Evolutionary conservation across 2,888 invertebrate genomes (phyloP), one percentile per base, ranked within the genome.

Genomic region (Lordiphosa fenestrarum): DNA sequence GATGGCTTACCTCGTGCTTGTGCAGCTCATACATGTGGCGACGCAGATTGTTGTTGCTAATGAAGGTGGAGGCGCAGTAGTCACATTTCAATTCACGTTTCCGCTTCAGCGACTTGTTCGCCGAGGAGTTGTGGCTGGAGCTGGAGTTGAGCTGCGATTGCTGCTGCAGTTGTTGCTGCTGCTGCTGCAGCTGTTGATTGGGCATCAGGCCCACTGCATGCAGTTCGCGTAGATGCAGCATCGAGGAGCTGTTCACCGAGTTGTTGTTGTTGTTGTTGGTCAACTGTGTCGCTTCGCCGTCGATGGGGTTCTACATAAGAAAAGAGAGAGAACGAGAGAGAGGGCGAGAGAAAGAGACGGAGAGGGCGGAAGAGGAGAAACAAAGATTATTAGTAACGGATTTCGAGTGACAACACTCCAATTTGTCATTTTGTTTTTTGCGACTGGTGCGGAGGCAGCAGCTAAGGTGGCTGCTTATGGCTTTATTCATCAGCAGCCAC

Each of bases 21-120:
- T 90, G 90, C 66, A 90, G 75, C 60, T 90, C 90, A 30, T 86
- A 87, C 64, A 90, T 86, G 64, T 90, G 90, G 10, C 90, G 87
- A 3, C 89, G 86, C 53, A 90, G 82, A 60, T 90, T 90, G 64
- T 89, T 90, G 60, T 88, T 86, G 66, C 88, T 89, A n/a, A 89
- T 88, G 73, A 90, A 90, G 30, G 88, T 88, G 51, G 89, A 88
- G 51, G 87, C 85, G 71, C 90, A 90, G 61, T 88, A 89, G 40
- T 89, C 88, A 61, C 90, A 90, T 56, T 88, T 87, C 37, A 88
- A 78, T 76, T 88, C 88, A 71, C 88, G 87, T 67, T 86, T 88
- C 57, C 88, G 88, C 70, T 88, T 88, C 80, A 82, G 70, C 63
- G 84, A 76, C 41, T 71, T 85, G 71, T 50, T 75, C 23, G 40